Base-by-base conservation (phyloP, 2,797 vertebrate genomes). In the Sphenodon punctatus region DNA sequence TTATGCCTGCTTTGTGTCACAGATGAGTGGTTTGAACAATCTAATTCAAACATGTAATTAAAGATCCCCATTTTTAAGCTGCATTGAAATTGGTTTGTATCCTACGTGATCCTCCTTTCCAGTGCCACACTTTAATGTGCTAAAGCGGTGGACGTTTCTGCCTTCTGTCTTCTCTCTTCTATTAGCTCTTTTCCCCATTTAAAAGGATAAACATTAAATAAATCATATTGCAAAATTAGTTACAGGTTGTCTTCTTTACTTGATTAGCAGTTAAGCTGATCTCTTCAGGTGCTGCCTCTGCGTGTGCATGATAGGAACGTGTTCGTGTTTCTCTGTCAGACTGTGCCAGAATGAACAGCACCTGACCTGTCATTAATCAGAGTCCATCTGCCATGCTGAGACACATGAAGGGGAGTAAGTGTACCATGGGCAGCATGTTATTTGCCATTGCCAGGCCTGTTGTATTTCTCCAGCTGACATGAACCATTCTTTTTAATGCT, bases 1-100 rank as follows among this genome's bases (percentile, higher is more conserved):
- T 11, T 1, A 42, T 53, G 41, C n/a, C 74, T 82, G 39, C 65
- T 73, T 67, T 86, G 69, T 43, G 32, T 65, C 20, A 25, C 16
- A 48, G 42, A 60, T 41, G 23, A 89, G 16, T 53, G 67, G 75
- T 70, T 46, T 10, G 55, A 19, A 72, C 30, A 77, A 19, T 43
- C 72, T 80, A 84, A 25, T 49, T 86, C 86, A 82, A 77, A 90
- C 82, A 79, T 75, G 73, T 81, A 89, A 90, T 89, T 88, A 90
- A 80, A 69, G 38, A 42, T 49, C 1, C 2, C 32, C 55, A 63
- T 73, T 86, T 73, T 81, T 83, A 84, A 85, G 82, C 46, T 79
- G n/a, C 46, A 65, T 93, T 87, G 89, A 58, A 70, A 79, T 75
- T 88, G 67, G 89, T 89, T 90, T 83, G 90, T 61, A 84, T 70